Base-by-base conservation (phyloP, 2,888 invertebrate species). In the Desoria tigrina region DNA sequence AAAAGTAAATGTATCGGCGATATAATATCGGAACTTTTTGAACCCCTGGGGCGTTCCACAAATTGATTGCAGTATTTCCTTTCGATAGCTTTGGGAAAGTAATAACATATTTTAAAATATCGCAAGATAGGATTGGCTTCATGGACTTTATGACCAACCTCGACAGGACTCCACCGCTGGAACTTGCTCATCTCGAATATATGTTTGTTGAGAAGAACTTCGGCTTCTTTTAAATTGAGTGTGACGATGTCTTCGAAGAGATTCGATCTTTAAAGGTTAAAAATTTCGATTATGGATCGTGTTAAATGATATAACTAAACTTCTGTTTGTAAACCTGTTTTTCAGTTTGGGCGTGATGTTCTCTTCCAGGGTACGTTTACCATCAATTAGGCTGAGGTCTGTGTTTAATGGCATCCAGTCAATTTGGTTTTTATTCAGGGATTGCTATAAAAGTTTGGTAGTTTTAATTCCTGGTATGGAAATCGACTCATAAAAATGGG, bases 91-190 rank as follows among this genome's bases (percentile, higher is more conserved):
- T n/a, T 1, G n/a, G n/a, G 51, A 18, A 58, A 62, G 26, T 9
- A 11, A 26, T 11, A 14, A 11, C n/a, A 3, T 23, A 24, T 23
- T 3, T 23, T 28, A 18, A 6, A n/a, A 53, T 53, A n/a, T n/a
- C n/a, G n/a, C n/a, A n/a, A n/a, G n/a, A n/a, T n/a, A n/a, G n/a
- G n/a, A n/a, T 23, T 14, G 37, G 53, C 28, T 27, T 16, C 18
- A 21, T 28, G n/a, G n/a, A n/a, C n/a, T n/a, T n/a, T n/a, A n/a
- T n/a, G 82, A 76, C 78, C 82, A 56, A 86, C 80, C 75, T 85
- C 84, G 0, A 88, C 87, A 0, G 88, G 88, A 77, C 88, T 88
- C 76, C 84, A 82, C 61, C 84, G 82, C 24, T 85, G 83, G 78
- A 87, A 88, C 73, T 84, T 83, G 77, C 88, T 88, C 23, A 85